Conservation (phyloP, 2,888 invertebrate genomes). For the Ferrisia virgata region DNA sequence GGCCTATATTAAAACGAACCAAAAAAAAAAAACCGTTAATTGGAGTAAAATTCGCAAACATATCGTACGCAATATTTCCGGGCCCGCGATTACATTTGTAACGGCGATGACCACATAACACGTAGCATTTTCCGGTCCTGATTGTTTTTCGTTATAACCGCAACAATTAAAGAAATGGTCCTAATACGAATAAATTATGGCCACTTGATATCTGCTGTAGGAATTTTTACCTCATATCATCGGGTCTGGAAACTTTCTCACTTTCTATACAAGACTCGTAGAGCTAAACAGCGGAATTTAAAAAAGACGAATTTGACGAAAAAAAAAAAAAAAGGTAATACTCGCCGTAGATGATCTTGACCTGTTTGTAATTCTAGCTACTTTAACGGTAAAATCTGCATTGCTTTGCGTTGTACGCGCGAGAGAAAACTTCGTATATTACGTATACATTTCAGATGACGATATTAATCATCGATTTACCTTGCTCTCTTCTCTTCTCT, state of each 20-base stretch:
- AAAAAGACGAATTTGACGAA: neutral
- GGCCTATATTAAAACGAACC: too few species aligned
- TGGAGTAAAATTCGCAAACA: neutral
- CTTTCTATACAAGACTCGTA: neutral
- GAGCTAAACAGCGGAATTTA: neutral
- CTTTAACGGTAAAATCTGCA: neutral
- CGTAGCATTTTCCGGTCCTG: neutral
- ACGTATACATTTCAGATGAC: neutral
- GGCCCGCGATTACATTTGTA: neutral
- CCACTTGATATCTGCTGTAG: neutral
- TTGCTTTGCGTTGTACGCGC: neutral
- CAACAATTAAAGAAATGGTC: neutral
- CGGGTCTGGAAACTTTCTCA: conserved; percentile 3
- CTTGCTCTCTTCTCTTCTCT: too few species aligned
- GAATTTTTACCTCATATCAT: neutral
- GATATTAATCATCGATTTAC: neutral
- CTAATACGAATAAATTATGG: neutral
- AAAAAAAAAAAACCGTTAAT: neutral
- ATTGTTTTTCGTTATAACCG: neutral
- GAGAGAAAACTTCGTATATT: neutral
- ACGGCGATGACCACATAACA: neutral
- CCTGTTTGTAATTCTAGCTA: neutral
- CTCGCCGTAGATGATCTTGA: neutral
- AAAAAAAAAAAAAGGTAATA: neutral
- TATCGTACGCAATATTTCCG: neutral